Evolutionary conservation across 2,888 invertebrate species (phyloP).

Genomic region (Tenthredo amoena): DNA sequence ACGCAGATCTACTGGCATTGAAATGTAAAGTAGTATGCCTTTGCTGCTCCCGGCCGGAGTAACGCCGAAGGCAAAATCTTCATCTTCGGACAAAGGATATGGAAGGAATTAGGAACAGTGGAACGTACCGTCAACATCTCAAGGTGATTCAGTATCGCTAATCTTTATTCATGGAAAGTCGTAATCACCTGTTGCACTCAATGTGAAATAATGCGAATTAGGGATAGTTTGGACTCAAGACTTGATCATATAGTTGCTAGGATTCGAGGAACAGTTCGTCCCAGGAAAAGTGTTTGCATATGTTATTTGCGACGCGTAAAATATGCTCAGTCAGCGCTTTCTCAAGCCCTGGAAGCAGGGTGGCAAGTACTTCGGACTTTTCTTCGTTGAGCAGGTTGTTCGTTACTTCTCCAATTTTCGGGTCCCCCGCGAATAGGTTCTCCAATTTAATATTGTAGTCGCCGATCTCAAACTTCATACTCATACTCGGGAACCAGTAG

Average conservation of each 20-base stretch:
- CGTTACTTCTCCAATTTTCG: neutral
- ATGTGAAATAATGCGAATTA: neutral
- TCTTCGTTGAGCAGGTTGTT: conserved; percentile 22
- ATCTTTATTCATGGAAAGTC: neutral
- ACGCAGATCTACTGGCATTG: neutral
- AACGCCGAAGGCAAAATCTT: neutral
- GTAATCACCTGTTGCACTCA: neutral
- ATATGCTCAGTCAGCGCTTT: neutral
- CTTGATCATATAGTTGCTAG: neutral
- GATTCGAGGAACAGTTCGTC: conserved; percentile 17
- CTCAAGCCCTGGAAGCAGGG: conserved; percentile 13
- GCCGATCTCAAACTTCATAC: neutral
- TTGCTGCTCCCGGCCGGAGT: neutral
- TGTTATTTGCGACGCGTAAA: neutral
- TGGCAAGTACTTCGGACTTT: neutral
- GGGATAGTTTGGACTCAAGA: neutral
- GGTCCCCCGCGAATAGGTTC: conserved; percentile 8
- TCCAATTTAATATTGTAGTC: conserved; percentile 10
- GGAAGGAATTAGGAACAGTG: neutral
- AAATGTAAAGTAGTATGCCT: neutral
- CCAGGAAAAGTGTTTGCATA: conserved; percentile 18
- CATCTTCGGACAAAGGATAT: neutral
- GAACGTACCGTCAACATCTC: neutral
- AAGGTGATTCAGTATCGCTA: neutral
- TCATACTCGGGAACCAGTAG: conserved; percentile 23